Conservation (phyloP, 1,140 invertebrate genomes). For the Macrocentrus cingulum region DNA sequence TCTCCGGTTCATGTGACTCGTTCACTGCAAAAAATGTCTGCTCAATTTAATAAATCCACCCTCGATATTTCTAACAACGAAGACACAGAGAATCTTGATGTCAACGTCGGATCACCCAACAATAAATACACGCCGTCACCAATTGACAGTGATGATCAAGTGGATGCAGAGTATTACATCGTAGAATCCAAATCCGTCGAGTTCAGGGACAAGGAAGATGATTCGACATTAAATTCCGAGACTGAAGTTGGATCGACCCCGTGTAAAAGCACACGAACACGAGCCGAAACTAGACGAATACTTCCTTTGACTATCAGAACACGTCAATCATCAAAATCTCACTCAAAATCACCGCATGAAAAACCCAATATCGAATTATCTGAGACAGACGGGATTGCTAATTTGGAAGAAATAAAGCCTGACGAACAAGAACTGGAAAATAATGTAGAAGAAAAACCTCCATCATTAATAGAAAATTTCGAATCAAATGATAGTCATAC, state of each 20-base stretch:
- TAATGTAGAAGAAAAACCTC: no score
- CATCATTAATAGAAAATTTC: no score
- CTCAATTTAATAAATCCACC: constrained; percentile 14
- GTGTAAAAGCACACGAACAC: constrained; percentile 1
- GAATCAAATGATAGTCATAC: no score
- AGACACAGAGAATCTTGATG: constrained; percentile 36
- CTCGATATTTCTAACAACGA: constrained; percentile 21
- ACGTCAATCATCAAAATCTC: constrained; percentile 17
- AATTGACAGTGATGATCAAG: not conserved
- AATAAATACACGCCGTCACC: constrained; percentile 2
- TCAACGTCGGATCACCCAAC: constrained; percentile 26
- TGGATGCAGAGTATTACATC: constrained; percentile 15
- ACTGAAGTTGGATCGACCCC: not conserved
- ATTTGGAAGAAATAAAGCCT: no score
- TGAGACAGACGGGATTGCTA: no score
- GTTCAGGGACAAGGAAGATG: not conserved
- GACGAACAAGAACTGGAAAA: no score
- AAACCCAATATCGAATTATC: no score
- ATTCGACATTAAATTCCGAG: constrained; percentile 7
- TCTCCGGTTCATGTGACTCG: constrained; percentile 31
- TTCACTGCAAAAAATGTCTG: constrained; percentile 26
- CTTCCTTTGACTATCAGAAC: not conserved
- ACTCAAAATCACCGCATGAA: constrained; percentile 9
- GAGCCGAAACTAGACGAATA: not conserved
- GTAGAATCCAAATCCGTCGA: not conserved